phyloP scores from a whole-genome alignment of 2,113 vertebrate genomes.

The Cinclus mexicanus region DNA sequence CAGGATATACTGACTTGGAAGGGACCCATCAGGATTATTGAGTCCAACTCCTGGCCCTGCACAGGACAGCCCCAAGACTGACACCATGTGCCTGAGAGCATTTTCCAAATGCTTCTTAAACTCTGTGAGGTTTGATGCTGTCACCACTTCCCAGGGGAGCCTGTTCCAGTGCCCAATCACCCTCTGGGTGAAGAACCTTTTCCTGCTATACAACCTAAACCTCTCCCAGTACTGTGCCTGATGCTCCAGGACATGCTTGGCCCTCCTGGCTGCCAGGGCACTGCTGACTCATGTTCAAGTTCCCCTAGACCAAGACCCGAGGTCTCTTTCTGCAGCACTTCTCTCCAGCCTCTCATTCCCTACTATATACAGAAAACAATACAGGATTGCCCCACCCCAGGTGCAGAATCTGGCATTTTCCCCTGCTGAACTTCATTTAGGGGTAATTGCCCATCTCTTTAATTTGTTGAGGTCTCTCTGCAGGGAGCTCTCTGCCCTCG shows the following conservation, averaged over 20 bases:
- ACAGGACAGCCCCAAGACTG: not conserved
- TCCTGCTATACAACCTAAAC: not conserved
- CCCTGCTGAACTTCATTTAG: not conserved
- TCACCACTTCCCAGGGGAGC: not conserved
- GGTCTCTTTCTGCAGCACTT: not conserved
- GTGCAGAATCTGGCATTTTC: not conserved
- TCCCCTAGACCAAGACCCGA: accelerated
- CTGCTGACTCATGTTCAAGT: not conserved
- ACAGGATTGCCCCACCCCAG: not conserved
- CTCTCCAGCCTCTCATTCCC: not conserved
- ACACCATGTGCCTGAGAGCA: not conserved
- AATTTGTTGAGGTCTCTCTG: not conserved
- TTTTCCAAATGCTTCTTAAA: not conserved
- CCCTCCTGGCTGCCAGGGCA: not conserved
- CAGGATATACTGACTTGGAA: not conserved
- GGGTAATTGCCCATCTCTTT: not conserved
- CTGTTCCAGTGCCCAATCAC: not conserved
- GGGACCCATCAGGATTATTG: not conserved
- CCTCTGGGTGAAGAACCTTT: not conserved
- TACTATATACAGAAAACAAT: not conserved
- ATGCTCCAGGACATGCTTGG: not conserved
- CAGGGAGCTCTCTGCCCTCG: not conserved
- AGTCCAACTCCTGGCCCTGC: not conserved
- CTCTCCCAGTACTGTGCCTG: accelerated
- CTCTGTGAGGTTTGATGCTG: not conserved